These are phyloP conservation scores for Crioceris asparagi DNA, from an alignment of 2,888 invertebrate species.

Conservation along the genomic window DNA sequence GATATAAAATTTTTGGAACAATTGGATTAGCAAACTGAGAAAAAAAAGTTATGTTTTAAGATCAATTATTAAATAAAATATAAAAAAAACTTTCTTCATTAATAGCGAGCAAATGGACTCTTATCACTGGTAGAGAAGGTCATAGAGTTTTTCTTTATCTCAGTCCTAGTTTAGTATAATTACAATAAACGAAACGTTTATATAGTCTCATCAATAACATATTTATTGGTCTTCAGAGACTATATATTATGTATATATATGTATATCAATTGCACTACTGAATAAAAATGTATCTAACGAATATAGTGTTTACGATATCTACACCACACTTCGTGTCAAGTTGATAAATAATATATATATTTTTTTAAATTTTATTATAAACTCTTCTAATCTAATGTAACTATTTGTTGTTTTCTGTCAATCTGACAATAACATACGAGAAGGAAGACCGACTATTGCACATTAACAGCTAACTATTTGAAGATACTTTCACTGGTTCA, in stretches of 20 bases:
- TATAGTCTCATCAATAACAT: background rate
- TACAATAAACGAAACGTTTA: too few species aligned
- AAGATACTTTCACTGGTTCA: conserved; percentile 34
- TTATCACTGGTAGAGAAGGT: too few species aligned
- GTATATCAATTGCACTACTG: background rate
- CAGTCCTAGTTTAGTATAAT: too few species aligned
- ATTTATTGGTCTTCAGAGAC: too few species aligned
- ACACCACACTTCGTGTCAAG: conserved; percentile 16
- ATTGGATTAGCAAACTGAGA: too few species aligned
- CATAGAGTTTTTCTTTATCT: too few species aligned
- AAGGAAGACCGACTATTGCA: conserved; percentile 37
- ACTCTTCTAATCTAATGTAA: conserved; percentile 14
- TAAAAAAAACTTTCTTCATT: too few species aligned
- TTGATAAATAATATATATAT: conserved; percentile 3
- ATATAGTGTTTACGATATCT: conserved; percentile 10
- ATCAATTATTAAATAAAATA: too few species aligned
- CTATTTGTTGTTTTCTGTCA: conserved; percentile 26
- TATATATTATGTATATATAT: too few species aligned
- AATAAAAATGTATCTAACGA: background rate
- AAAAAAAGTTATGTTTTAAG: too few species aligned
- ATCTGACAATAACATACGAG: conserved; percentile 28
- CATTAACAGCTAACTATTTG: conserved; percentile 37
- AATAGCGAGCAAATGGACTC: too few species aligned
- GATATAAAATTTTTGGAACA: too few species aligned
- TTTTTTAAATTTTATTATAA: conserved; percentile 12